phyloP scores from a whole-genome alignment of 92 coral and sea anemone species.

The Zoanthus sansibaricus region DNA sequence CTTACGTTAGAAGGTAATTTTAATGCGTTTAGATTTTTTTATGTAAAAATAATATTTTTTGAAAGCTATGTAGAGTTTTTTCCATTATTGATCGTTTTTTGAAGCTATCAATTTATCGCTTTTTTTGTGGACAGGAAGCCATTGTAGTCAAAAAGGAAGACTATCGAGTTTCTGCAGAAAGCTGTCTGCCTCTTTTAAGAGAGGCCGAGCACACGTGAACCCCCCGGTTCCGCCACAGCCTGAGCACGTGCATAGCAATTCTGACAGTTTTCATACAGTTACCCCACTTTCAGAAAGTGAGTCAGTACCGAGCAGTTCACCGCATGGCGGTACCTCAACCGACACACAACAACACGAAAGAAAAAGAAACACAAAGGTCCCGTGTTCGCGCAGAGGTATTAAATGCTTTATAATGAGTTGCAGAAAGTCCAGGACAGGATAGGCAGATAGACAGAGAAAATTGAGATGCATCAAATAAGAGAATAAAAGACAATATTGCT shows the following conservation, averaged over 20 bases:
- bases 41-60: too few relatives aligned
- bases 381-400: constrained; percentile 15
- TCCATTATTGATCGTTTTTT: too few relatives aligned
- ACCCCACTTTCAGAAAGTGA: constrained; percentile 64
- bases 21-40: neutral
- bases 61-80: neutral
- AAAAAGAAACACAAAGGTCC: neutral
- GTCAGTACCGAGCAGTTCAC: neutral
- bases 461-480: neutral
- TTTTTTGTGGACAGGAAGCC: neutral
- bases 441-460: constrained; percentile 3
- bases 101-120: neutral
- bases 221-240: neutral
- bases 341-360: neutral
- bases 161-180: constrained; percentile 15
- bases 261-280: constrained; percentile 73
- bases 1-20: constrained; percentile 1
- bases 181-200: neutral
- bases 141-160: neutral
- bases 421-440: neutral
- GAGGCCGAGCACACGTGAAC: neutral
- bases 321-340: constrained; percentile 15
- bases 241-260: constrained; percentile 32
- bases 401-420: neutral
- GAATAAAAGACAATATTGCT: neutral